A percentile compares a stretch with the other conserved stretches of the same genome.
These are phyloP conservation scores for Chrysolophus pictus DNA, from an alignment of 2,797 vertebrate genomes.

Conservation along the genomic window DNA sequence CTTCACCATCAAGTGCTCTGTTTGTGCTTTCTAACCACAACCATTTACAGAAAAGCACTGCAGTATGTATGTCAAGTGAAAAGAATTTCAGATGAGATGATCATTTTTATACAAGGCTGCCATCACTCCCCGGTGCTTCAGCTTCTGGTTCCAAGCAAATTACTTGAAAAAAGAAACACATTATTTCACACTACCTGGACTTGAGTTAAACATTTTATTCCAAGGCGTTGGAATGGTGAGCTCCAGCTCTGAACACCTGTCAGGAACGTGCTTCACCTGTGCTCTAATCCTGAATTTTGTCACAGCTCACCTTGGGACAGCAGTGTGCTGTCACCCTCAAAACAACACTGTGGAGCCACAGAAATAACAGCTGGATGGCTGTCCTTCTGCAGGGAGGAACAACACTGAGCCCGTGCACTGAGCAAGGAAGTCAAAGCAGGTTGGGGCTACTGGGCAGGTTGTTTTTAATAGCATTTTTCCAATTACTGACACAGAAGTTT, in stretches of 20 bases:
- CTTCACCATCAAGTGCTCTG: not conserved
- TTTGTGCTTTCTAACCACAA: not conserved
- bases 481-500: conserved; percentile 61
- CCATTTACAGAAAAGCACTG: not conserved
- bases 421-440: conserved; percentile 7
- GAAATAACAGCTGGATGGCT: not conserved
- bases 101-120: not conserved
- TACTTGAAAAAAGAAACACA: not conserved
- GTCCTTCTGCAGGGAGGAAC: not conserved
- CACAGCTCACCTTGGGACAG: not conserved
- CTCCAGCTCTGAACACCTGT: not conserved
- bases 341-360: not conserved
- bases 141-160: not conserved
- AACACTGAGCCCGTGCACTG: not conserved
- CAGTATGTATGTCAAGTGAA: not conserved
- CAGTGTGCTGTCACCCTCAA: not conserved
- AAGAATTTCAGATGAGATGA: not conserved
- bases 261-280: not conserved
- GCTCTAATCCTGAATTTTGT: not conserved
- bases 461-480: conserved; percentile 68
- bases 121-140: not conserved
- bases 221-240: not conserved
- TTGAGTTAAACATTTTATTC: not conserved
- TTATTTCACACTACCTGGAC: not conserved
- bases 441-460: conserved; percentile 46